Conservation (phyloP, 2,888 invertebrate species). For the Pyrocoelia pectoralis region DNA sequence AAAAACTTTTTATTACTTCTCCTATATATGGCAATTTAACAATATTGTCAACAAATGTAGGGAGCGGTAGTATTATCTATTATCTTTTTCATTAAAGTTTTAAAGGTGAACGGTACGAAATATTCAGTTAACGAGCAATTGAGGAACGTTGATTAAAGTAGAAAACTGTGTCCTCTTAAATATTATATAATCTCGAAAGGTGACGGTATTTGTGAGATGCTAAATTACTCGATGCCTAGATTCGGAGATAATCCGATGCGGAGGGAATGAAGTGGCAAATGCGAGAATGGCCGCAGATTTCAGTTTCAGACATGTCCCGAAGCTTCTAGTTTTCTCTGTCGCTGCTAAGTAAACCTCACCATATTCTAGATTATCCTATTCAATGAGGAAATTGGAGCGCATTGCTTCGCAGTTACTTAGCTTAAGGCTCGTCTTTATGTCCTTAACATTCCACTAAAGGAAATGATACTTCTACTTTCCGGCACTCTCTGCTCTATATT, state of each 20-base stretch:
- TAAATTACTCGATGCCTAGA: conserved; percentile 38
- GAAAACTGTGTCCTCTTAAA: conserved; percentile 32
- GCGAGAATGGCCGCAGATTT: conserved; percentile 48
- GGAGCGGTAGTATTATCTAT: neutral
- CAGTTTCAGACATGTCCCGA: conserved; percentile 45
- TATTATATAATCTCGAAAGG: conserved; percentile 33
- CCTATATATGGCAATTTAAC: conserved; percentile 13
- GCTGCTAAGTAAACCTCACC: conserved; percentile 36
- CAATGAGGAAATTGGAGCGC: conserved; percentile 43
- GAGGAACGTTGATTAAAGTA: conserved; percentile 32
- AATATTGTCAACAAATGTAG: conserved; percentile 17
- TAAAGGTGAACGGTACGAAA: conserved; percentile 1
- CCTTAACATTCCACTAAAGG: conserved; percentile 48
- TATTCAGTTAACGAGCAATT: conserved; percentile 15
- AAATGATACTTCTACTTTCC: conserved; percentile 48
- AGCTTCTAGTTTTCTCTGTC: conserved; percentile 30
- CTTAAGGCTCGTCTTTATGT: conserved; percentile 47
- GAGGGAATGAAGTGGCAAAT: conserved; percentile 49
- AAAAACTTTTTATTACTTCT: conserved; percentile 31
- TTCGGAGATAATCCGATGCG: conserved; percentile 38
- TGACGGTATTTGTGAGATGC: conserved; percentile 35
- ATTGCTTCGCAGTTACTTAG: conserved; percentile 42
- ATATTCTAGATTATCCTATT: conserved; percentile 43
- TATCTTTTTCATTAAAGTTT: conserved; percentile 1
- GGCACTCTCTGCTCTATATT: conserved; percentile 40